Evolutionary conservation across 2,113 vertebrate species (phyloP).

Genomic region (Neolamprologus sp.): DNA sequence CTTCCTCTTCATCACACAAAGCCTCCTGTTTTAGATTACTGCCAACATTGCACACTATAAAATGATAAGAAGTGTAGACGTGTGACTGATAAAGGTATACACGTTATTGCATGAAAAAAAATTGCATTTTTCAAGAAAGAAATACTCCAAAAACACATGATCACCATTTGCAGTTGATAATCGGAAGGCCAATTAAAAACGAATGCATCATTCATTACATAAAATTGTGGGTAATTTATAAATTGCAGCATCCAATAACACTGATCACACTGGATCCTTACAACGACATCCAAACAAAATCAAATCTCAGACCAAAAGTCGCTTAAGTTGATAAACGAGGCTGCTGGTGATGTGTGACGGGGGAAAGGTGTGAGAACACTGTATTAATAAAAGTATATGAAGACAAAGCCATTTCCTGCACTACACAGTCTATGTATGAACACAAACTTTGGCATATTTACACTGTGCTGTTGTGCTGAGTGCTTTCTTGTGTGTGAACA

Average conservation of each 20-base stretch:
- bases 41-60: fast-evolving
- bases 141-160: neutral
- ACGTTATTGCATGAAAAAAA: neutral
- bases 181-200: neutral
- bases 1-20: neutral
- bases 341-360: neutral
- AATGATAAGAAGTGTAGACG: neutral
- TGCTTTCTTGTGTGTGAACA: neutral
- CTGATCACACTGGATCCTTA: neutral
- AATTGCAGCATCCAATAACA: neutral
- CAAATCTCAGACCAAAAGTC: neutral
- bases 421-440: fast-evolving
- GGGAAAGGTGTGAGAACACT: fast-evolving
- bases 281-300: neutral
- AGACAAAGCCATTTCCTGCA: neutral
- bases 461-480: neutral
- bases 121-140: neutral
- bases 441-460: neutral
- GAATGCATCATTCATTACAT: fast-evolving
- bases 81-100: neutral
- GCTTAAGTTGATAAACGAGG: neutral
- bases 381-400: neutral
- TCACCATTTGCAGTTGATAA: fast-evolving
- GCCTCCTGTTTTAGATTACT: neutral
- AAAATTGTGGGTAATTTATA: neutral